phyloP scores from a whole-genome alignment of 2,113 vertebrate genomes.

The Hippocampus barbouri region DNA sequence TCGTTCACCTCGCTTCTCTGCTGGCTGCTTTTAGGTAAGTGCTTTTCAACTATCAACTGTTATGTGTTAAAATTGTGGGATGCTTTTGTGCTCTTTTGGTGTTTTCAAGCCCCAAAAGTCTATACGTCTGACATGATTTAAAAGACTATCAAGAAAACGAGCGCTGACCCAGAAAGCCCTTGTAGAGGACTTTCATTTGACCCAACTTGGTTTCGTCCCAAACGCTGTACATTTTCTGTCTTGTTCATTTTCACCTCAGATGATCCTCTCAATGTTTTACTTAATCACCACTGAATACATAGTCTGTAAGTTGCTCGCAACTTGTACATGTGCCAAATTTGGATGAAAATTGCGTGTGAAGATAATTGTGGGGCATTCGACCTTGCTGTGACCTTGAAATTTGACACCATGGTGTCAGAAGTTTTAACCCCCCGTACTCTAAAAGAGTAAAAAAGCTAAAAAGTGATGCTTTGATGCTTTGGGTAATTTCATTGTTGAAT shows the following conservation, averaged over 20 bases:
- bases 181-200: not conserved
- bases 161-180: not conserved
- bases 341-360: not conserved
- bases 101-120: not conserved
- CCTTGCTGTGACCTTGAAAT: not conserved
- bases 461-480: not conserved
- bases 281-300: not conserved
- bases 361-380: not conserved
- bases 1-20: not conserved
- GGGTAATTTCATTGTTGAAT: not conserved
- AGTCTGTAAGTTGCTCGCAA: not conserved
- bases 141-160: not conserved
- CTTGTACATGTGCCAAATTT: not conserved
- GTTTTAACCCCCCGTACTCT: not conserved
- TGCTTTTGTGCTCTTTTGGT: not conserved
- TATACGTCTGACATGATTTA: not conserved
- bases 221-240: too few species aligned
- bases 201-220: too few species aligned
- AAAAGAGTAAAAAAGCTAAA: not conserved
- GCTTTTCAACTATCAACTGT: constrained; percentile 51
- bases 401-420: not conserved
- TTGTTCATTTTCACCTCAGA: not conserved
- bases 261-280: not conserved
- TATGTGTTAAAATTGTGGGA: constrained; percentile 27
- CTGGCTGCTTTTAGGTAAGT: constrained; percentile 58